Conservation (phyloP, 2,888 invertebrate genomes). For the Tholera decimalis region DNA sequence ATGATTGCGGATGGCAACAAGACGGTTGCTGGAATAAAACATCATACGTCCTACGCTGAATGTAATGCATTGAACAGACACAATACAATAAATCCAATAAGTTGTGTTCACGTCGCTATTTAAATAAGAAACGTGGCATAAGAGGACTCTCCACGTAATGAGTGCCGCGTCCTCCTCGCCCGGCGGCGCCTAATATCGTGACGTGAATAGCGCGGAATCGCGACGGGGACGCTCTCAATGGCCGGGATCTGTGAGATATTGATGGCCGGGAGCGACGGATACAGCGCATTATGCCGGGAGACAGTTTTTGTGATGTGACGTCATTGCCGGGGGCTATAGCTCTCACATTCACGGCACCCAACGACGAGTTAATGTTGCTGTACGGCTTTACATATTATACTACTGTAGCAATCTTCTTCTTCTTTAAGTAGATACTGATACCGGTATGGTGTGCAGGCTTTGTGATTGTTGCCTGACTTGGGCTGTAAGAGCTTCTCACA, state of each 20-base stretch:
- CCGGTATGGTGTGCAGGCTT: too few species aligned
- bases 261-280: conserved; percentile 63
- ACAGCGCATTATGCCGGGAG: conserved; percentile 55
- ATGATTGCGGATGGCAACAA: not conserved
- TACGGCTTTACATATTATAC: not conserved
- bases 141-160: conserved; percentile 31
- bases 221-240: too few species aligned
- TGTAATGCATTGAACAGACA: not conserved
- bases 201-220: conserved; percentile 67
- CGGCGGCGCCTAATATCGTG: conserved; percentile 21
- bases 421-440: too few species aligned
- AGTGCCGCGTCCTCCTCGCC: conserved; percentile 9
- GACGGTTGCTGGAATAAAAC: not conserved
- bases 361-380: conserved; percentile 13
- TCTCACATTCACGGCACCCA: conserved; percentile 39
- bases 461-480: too few species aligned
- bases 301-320: conserved; percentile 39
- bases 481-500: too few species aligned
- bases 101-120: conserved; percentile 20
- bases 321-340: conserved; percentile 24
- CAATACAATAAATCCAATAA: conserved; percentile 8
- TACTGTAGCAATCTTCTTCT: too few species aligned
- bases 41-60: too few species aligned
- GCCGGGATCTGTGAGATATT: too few species aligned
- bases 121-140: conserved; percentile 11